Conservation (phyloP, 1,140 invertebrate species). For the Drosophila dunni region DNA sequence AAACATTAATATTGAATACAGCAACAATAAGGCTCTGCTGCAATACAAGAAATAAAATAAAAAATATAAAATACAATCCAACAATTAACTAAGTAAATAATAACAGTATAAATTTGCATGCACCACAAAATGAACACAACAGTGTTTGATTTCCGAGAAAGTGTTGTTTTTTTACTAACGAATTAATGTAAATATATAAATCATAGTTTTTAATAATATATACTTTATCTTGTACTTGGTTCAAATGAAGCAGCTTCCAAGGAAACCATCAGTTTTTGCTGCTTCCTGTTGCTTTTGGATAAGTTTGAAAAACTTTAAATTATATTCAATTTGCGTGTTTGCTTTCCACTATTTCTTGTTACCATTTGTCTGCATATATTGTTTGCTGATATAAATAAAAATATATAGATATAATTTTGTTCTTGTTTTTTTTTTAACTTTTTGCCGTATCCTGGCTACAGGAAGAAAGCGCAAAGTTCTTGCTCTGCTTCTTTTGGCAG, state of each 20-base stretch:
- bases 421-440: neutral
- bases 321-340: constrained; percentile 27
- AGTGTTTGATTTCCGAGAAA: constrained; percentile 2
- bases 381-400: neutral
- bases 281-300: constrained; percentile 22
- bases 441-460: neutral
- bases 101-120: neutral
- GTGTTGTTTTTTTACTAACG: neutral
- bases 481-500: neutral
- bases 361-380: neutral
- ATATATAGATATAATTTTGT: neutral
- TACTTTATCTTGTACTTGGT: constrained; percentile 16
- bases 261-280: constrained; percentile 6
- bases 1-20: constrained; percentile 21
- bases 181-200: constrained; percentile 1
- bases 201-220: neutral
- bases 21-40: constrained; percentile 3
- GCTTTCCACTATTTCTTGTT: neutral
- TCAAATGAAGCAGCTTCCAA: constrained; percentile 9
- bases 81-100: constrained; percentile 46
- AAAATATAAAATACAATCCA: constrained; percentile 16
- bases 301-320: constrained; percentile 34
- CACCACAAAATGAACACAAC: constrained; percentile 16
- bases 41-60: neutral
- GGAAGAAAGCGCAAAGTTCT: constrained; percentile 3